Evolutionary conservation across 2,113 vertebrate species (phyloP), one percentile per base, ranked within the genome.

Genomic region (Zingel zingel): DNA sequence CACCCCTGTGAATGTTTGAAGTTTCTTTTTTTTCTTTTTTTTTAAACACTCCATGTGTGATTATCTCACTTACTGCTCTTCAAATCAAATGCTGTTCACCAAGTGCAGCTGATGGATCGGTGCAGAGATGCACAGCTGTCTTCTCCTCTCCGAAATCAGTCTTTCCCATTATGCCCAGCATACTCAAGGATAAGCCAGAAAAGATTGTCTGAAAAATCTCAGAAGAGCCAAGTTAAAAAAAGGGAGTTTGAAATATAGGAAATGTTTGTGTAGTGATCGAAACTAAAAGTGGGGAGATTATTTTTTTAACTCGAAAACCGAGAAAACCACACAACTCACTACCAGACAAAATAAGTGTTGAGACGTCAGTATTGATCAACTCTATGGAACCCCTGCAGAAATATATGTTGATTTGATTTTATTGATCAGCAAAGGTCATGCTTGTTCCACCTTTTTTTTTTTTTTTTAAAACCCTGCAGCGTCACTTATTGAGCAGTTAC

Each of bases 81-180:
- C 72, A 76, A 82, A 88, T 87, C 82, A 76, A 88, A 75, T 65
- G 43, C 73, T 59, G 61, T 63, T 88, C 71, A 61, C 68, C 64
- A 18, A 14, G 19, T 77, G 63, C 47, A 14, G 77, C 81, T 75
- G 84, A 70, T 7, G 33, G 65, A 76, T 84, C 50, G 1, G 67
- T 5, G 3, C 51, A 27, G 56, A 79, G 68, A 81, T 75, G 51
- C 67, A 61, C 88, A 91, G 82, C 82, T 87, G 77, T 77, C 71
- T 86, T 61, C 67, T 82, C 25, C 67, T 79, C 54, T 73, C 43
- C 14, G n/a, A 88, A 87, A 83, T 84, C 71, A 66, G 12, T n/a
- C 45, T 74, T 84, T 76, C 30, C 57, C 13, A 72, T 84, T 68
- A 68, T 65, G 51, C 30, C 15, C 33, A 8, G 13, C 25, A 83